phyloP scores from a whole-genome alignment of 2,888 invertebrate species.

The Coleophora deauratella region DNA sequence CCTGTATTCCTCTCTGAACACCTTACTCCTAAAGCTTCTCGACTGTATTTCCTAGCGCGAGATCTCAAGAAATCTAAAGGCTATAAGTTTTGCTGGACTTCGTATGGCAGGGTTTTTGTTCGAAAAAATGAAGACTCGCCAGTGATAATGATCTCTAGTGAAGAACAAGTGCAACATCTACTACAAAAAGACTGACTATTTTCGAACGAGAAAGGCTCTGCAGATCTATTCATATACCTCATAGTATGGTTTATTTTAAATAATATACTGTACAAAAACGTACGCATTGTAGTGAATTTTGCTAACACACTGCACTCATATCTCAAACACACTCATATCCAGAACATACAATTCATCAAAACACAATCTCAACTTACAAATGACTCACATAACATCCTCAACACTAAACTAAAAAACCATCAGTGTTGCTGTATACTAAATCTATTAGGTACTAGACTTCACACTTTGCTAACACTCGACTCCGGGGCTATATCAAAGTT shows the following conservation, averaged over 20 bases:
- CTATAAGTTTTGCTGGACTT: conserved; percentile 17
- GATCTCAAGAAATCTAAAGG: conserved; percentile 10
- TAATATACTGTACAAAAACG: not conserved
- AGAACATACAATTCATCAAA: no score
- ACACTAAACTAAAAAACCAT: not conserved
- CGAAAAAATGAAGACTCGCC: conserved; percentile 12
- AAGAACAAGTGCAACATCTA: not conserved
- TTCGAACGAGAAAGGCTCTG: not conserved
- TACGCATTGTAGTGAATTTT: no score
- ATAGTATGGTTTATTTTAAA: not conserved
- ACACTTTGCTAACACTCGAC: not conserved
- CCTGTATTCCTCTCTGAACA: conserved; percentile 14
- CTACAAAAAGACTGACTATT: not conserved
- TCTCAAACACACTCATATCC: no score
- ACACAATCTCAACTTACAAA: no score
- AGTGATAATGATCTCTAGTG: conserved; percentile 11
- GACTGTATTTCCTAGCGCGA: conserved; percentile 14
- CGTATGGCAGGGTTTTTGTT: conserved; percentile 15
- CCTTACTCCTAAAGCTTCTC: conserved; percentile 13
- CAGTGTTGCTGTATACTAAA: not conserved
- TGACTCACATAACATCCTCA: not conserved
- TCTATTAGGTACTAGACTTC: not conserved
- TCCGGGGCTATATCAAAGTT: not conserved
- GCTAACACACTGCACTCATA: no score
- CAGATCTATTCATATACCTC: not conserved